A percentile compares a stretch with the other conserved stretches of the same genome.
phyloP scores from a whole-genome alignment of 2,797 vertebrate species.

The Lepus oiostolus region DNA sequence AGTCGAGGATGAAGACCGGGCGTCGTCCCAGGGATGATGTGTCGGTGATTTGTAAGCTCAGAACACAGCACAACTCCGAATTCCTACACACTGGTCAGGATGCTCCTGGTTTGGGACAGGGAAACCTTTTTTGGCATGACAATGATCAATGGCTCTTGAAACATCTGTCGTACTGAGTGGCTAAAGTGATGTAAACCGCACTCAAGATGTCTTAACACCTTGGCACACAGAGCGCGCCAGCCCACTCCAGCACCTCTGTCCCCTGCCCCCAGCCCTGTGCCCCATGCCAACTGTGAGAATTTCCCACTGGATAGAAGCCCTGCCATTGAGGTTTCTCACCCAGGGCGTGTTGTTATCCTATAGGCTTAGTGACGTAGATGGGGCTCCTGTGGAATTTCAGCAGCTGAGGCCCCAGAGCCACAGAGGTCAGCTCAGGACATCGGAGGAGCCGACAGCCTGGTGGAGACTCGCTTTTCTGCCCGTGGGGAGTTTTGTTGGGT shows the following conservation, averaged over 20 bases:
- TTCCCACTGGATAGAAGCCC: constrained; percentile 49
- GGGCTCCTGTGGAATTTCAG: constrained; percentile 65
- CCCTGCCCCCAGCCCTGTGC: constrained; percentile 14
- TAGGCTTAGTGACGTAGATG: constrained; percentile 64
- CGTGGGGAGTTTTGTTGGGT: neutral
- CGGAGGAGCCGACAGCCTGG: neutral
- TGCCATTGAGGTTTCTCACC: constrained; percentile 58
- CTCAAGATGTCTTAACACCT: constrained; percentile 60
- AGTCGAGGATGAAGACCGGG: neutral
- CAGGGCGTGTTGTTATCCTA: constrained; percentile 66
- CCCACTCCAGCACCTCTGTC: neutral
- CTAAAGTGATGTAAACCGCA: neutral
- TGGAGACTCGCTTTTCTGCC: neutral
- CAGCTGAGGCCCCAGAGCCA: constrained; percentile 34
- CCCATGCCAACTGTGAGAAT: neutral
- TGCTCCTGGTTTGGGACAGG: constrained; percentile 51
- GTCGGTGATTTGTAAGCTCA: neutral
- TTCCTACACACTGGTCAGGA: neutral
- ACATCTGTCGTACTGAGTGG: constrained; percentile 33
- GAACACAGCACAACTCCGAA: neutral
- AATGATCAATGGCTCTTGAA: neutral
- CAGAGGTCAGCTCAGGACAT: constrained; percentile 57
- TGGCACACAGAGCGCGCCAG: neutral
- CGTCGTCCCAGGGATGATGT: neutral
- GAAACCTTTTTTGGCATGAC: neutral